Base-by-base conservation (phyloP, 37 sponge, comb jelly and placozoan species). In the Petrosia ficiformis region DNA sequence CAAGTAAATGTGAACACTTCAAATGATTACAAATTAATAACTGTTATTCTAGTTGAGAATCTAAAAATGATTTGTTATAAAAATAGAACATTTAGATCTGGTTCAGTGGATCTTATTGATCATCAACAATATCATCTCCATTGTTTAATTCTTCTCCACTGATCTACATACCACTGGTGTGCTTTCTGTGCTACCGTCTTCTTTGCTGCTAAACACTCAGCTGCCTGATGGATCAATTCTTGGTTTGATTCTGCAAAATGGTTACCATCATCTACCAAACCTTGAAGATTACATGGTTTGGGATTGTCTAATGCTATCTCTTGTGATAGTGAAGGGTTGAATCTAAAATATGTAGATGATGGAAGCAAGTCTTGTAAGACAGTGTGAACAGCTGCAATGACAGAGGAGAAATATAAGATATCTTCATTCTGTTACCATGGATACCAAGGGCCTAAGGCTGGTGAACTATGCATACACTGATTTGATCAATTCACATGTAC, bases 241-340 rank as follows among this genome's bases (percentile, higher is more conserved):
- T 61, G 26, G 54, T 84, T 21, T 22, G 6, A 44, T 32, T 32
- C 31, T 14, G 85, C 10, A 67, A 76, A 93, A 4, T 66, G 67
- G 32, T 84, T 61, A 28, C 92, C 74, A 35, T 92, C 82, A 5
- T 84, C 60, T 22, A 75, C 63, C 61, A 95, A 26, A 16, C 41
- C 42, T 8, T 92, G 72, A 25, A 95, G 52, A 38, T 85, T 78
- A 37, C 84, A 81, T 42, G 79, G 76, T 14, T 65, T 70, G 65
- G 74, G 71, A 70, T 95, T 92, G 68, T 95, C 92, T 21, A 95
- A 71, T 42, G 72, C 40, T 8, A 95, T 77, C 41, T 88, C 78
- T 44, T 88, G 77, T 32, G 82, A 68, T 44, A 95, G 77, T 3
- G 72, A 38, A 28, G 96, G 96, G 40, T 95, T 88, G 70, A 95